Evolutionary conservation across 1,140 invertebrate species (phyloP), one percentile per base, ranked within the genome.

Genomic region (Harlomillsia oculata): DNA sequence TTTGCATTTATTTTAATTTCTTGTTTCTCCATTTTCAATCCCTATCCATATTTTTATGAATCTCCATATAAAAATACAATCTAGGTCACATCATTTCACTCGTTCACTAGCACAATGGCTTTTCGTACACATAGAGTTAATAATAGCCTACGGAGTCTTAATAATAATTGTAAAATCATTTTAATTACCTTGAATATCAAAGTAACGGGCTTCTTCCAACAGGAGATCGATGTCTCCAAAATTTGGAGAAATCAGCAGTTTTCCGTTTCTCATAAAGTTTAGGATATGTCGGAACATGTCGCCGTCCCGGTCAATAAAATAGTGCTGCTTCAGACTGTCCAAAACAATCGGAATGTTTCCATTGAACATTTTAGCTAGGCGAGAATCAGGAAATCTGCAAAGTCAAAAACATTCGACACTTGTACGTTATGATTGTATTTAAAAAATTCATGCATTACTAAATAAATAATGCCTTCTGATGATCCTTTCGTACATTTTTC

Each of bases 251-350:
- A 97, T 80, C 41, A 91, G 73, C 36, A 96, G 77, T 65, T 82
- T 80, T 30, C 85, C 85, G 71, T 92, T 93, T 64, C 94, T 79
- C 80, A 97, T 83, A 72, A 91, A 97, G 75, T 97, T 97, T 23
- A 97, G 76, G 67, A 97, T 89, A 71, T 96, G 90, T 18, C 92
- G 80, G 74, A 96, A 97, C 87, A 95, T 92, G 44, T 84, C 85
- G 21, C 69, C 69, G 41, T 70, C 69, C 9, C 92, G 79, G 74
- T 97, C 93, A 63, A 97, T 96, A 76, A 97, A 97, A 72, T 97
- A 97, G 69, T 97, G 94, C 70, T 97, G 94, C 71, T 97, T 97
- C 63, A 97, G 74, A 4, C 87, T 91, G 69, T 97, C 94, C 67
- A 97, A 73, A 3, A 97, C 91, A 62, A 97, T 96, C 1, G 94